Evolutionary conservation across 2,797 vertebrate genomes (phyloP).

Genomic region (Rhinichthys osculus): DNA sequence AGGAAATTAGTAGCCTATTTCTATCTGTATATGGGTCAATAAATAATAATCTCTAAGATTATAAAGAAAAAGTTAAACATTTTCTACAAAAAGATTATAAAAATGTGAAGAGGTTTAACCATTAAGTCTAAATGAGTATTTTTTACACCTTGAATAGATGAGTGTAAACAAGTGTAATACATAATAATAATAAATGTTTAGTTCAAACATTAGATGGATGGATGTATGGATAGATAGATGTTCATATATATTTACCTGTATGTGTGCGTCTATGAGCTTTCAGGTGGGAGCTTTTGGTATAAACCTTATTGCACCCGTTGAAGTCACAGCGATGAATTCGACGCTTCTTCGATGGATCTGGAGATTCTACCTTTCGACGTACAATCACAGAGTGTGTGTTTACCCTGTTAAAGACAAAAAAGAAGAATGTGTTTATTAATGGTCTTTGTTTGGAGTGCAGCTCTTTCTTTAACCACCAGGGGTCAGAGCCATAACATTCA

Average conservation of each 20-base stretch:
- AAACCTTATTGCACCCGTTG: slow-evolving; percentile 95
- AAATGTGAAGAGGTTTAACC: not conserved
- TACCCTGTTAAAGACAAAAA: slow-evolving; percentile 71
- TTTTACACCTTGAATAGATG: not conserved
- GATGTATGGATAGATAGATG: not conserved
- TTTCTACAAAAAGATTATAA: not conserved
- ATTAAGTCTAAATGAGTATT: too few species aligned
- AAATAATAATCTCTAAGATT: not conserved
- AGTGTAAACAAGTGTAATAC: not conserved
- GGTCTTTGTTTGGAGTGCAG: not conserved
- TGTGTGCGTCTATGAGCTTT: slow-evolving; percentile 98
- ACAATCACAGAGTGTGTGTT: slow-evolving; percentile 93
- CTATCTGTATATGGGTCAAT: not conserved
- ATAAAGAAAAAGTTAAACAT: not conserved
- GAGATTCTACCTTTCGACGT: slow-evolving; percentile 88
- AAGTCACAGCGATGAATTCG: slow-evolving; percentile 97
- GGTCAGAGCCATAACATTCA: slow-evolving; percentile 6
- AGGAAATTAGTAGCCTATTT: not conserved
- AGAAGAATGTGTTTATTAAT: not conserved
- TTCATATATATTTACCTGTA: slow-evolving; percentile 83
- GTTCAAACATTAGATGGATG: too few species aligned
- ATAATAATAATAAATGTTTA: not conserved
- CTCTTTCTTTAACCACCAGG: slow-evolving; percentile 19
- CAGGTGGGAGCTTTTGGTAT: slow-evolving; percentile 98
- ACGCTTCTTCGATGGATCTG: slow-evolving; percentile 91